phyloP scores from a whole-genome alignment of 2,888 invertebrate species.

The Orthonychiurus folsomi region DNA sequence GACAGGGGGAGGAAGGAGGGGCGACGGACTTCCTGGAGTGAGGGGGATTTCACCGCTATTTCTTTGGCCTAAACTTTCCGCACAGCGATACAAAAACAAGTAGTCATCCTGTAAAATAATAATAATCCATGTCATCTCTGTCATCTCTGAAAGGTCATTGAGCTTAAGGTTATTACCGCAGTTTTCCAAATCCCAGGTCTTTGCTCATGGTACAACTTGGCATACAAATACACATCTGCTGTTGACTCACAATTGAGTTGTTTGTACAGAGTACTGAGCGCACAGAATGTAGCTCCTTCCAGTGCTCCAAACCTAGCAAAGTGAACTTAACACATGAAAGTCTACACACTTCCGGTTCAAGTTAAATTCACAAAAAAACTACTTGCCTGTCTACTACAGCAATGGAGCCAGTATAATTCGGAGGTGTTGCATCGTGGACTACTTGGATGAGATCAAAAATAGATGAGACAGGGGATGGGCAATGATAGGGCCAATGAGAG shows the following conservation, averaged over 20 bases:
- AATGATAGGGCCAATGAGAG: constrained; percentile 72
- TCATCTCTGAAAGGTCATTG: too few relatives aligned
- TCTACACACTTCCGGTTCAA: background rate
- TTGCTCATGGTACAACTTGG: constrained; percentile 76
- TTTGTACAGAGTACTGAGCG: constrained; percentile 64
- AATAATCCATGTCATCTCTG: background rate
- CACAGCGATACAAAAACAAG: constrained; percentile 58
- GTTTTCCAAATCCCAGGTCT: constrained; percentile 67
- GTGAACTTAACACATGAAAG: background rate
- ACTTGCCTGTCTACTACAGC: constrained; percentile 86
- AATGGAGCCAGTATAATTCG: constrained; percentile 83
- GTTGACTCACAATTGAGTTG: constrained; percentile 68
- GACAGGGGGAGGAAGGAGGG: constrained; percentile 5
- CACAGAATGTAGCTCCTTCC: constrained; percentile 82
- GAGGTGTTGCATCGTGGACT: constrained; percentile 73
- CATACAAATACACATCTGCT: constrained; percentile 78
- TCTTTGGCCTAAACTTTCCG: constrained; percentile 45
- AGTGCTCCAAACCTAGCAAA: constrained; percentile 73
- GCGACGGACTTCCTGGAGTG: constrained; percentile 7
- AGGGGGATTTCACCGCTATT: constrained; percentile 8
- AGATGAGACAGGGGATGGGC: constrained; percentile 47
- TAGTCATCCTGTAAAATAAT: constrained; percentile 57
- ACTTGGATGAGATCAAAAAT: constrained; percentile 74
- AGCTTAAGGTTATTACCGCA: constrained; percentile 44
- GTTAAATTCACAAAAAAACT: background rate